Evolutionary conservation across 2,797 vertebrate genomes (phyloP).

Genomic region (Zenarchopterus dispar): DNA sequence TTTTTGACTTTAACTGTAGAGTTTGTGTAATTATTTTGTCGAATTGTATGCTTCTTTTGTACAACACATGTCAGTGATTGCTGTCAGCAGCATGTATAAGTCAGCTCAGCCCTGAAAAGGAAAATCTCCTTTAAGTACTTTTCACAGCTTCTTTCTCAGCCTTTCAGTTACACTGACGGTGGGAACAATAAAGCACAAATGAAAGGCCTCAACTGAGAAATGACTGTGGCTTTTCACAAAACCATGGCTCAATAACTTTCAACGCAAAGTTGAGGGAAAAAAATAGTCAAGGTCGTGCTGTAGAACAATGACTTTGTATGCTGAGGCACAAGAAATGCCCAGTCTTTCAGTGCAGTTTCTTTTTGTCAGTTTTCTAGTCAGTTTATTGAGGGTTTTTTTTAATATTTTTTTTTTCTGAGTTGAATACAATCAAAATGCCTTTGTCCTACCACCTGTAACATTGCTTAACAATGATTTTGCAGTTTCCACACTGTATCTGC

Average conservation of each 20-base stretch:
- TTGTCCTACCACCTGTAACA: not conserved
- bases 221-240: constrained; percentile 39
- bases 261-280: constrained; percentile 10
- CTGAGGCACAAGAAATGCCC: not conserved
- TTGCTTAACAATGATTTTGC: constrained; percentile 4
- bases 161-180: constrained; percentile 37
- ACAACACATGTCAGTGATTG: not conserved
- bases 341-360: not conserved
- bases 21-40: not conserved
- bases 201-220: constrained; percentile 51
- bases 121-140: constrained; percentile 2
- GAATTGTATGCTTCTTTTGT: not conserved
- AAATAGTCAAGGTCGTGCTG: constrained; percentile 28
- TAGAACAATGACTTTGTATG: not conserved
- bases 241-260: constrained; percentile 22
- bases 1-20: not conserved
- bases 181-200: constrained; percentile 43
- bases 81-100: not conserved
- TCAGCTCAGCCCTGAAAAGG: not conserved
- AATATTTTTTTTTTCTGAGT: not conserved
- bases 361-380: not conserved
- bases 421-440: constrained; percentile 2
- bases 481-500: constrained; percentile 13
- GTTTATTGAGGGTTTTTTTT: too few species aligned
- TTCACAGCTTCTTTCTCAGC: not conserved